These are phyloP conservation scores for Anagyrus pseudococci DNA, from an alignment of 2,888 invertebrate genomes.

Conservation along the genomic window DNA sequence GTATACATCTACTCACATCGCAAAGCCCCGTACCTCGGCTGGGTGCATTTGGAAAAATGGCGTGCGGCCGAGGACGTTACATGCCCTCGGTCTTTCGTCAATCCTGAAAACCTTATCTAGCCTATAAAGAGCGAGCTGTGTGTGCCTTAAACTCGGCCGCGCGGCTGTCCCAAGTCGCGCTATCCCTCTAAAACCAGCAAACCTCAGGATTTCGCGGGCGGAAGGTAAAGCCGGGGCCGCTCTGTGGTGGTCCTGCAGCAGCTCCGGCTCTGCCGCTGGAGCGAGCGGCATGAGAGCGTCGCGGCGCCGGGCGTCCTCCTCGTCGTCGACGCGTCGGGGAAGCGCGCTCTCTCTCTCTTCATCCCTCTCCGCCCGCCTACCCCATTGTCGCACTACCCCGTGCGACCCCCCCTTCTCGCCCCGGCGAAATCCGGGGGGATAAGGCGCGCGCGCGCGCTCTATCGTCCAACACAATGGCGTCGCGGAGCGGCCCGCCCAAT, in stretches of 20 bases:
- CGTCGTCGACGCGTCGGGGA: conserved; percentile 52
- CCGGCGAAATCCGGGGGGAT: background rate
- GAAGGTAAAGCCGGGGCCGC: background rate
- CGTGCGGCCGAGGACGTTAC: too few relatives aligned
- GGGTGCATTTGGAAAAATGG: too few relatives aligned
- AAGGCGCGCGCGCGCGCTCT: background rate
- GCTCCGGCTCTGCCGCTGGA: conserved; percentile 1
- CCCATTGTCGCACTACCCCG: conserved; percentile 2
- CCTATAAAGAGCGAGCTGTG: too few relatives aligned
- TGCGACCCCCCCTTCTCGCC: background rate
- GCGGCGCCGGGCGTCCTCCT: conserved; percentile 46
- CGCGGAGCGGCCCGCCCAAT: conserved; percentile 55
- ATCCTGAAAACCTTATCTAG: too few relatives aligned
- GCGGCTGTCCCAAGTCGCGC: too few relatives aligned
- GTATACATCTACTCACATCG: too few relatives aligned
- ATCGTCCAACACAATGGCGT: conserved; percentile 55
- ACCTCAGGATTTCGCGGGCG: too few relatives aligned
- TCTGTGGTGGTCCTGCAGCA: background rate
- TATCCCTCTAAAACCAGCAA: background rate
- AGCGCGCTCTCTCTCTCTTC: conserved; percentile 47
- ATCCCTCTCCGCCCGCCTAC: conserved; percentile 10
- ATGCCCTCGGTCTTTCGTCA: too few relatives aligned
- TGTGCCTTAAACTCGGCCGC: too few relatives aligned
- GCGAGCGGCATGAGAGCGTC: conserved; percentile 22
- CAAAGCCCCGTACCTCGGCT: too few relatives aligned